Base-by-base conservation (phyloP, 2,797 vertebrate genomes). In the Steatocranus sp. region DNA sequence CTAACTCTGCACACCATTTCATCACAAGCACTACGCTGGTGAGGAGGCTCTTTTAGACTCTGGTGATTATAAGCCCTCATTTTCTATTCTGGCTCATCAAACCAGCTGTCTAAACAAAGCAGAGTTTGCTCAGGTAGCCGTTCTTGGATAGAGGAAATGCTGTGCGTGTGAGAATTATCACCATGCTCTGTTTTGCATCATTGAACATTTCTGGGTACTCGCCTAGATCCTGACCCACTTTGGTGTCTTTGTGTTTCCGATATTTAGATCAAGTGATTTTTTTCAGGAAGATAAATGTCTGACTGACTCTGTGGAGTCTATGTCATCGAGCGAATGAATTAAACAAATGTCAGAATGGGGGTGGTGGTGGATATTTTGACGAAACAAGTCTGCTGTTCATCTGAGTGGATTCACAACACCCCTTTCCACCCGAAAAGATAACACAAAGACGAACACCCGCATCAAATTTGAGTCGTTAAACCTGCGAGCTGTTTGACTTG, bases 101-200 rank as follows among this genome's bases (percentile, higher is more conserved):
- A 93, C 89, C 25, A 92, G 94, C 89, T 94, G 93, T 95, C 94
- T 94, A 94, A 94, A 95, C 93, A 94, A 81, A 89, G 92, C 83
- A 41, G 80, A 86, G 89, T 93, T 94, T 91, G 88, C 91, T 94
- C 94, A 93, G 93, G 93, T 94, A 93, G 78, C 79, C 50, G 36
- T 90, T 80, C 63, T 84, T 88, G 86, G 87, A 89, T 87, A 34
- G 77, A 84, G 81, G 76, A 63, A 63, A 76, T 32, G 84, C 83
- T 77, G 84, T 46, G 48, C 18, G 3, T 89, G 87, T 92, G 91
- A 51, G 81, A 92, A 68, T 92, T 93, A 91, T 83, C 80, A 75
- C 83, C 80, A 83, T 73, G 82, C 77, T 61, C 53, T 88, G 87
- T 87, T 93, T 92, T 93, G 93, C 93, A 90, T 89, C 88, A 86